Evolutionary conservation across 2,797 vertebrate species (phyloP).

Genomic region (Acanthurus tractus): DNA sequence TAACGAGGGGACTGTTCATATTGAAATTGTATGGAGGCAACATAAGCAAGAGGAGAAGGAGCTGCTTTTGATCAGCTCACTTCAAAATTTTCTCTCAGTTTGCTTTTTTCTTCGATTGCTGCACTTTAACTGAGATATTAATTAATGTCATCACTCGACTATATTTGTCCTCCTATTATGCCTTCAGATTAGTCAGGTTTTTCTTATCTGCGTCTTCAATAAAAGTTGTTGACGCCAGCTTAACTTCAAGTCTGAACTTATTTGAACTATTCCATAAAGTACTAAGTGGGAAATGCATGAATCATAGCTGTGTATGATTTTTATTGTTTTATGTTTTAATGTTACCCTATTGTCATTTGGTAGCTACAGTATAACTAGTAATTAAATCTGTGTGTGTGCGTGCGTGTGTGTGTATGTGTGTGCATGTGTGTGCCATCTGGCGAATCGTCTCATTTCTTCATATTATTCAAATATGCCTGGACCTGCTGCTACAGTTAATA

Average conservation of each 20-base stretch:
- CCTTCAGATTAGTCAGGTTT: not conserved
- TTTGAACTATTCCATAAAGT: conserved; percentile 27
- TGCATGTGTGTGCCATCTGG: conserved; percentile 72
- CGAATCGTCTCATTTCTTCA: conserved; percentile 70
- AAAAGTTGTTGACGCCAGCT: conserved; percentile 46
- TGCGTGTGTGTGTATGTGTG: conserved; percentile 4
- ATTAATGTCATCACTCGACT: conserved; percentile 9
- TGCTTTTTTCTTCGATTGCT: not conserved
- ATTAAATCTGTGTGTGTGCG: conserved; percentile 53
- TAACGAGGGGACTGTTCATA: conserved; percentile 82
- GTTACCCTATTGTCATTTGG: conserved; percentile 47
- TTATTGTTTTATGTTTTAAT: conserved; percentile 43
- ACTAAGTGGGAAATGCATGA: conserved; percentile 14
- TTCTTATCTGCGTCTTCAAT: conserved; percentile 4
- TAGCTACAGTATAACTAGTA: conserved; percentile 59
- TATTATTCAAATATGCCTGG: conserved; percentile 81
- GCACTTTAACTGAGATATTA: conserved; percentile 15
- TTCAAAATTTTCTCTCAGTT: conserved; percentile 20
- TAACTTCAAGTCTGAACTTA: conserved; percentile 41
- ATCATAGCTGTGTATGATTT: conserved; percentile 39
- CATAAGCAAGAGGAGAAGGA: conserved; percentile 44
- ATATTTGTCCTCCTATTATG: not conserved
- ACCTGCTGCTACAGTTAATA: conserved; percentile 79
- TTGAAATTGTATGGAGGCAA: conserved; percentile 80
- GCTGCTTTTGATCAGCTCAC: conserved; percentile 26